A percentile compares a stretch with the other conserved stretches of the same genome.
Conservation (phyloP, 2,888 invertebrate genomes). For the Drosophila mayaguana region DNA sequence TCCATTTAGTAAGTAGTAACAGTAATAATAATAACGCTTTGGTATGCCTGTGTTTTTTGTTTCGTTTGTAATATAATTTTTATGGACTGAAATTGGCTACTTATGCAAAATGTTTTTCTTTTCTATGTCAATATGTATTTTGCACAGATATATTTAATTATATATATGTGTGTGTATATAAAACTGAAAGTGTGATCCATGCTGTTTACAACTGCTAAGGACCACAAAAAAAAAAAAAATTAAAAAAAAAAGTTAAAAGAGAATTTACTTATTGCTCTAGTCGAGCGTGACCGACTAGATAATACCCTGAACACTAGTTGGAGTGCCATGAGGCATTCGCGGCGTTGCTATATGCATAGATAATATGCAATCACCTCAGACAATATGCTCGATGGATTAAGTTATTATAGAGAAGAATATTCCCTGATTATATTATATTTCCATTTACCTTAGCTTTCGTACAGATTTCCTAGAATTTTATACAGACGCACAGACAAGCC, state of each 20-base stretch:
- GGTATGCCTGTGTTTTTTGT: slow-evolving; percentile 31
- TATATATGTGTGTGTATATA: slow-evolving; percentile 5
- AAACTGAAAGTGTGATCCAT: slow-evolving; percentile 31
- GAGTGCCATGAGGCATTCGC: neutral
- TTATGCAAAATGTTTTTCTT: slow-evolving; percentile 62
- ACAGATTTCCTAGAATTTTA: no score
- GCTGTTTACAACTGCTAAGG: slow-evolving; percentile 51
- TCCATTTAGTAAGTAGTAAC: slow-evolving; percentile 73
- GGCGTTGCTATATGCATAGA: no score
- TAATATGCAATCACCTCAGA: no score
- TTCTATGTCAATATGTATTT: slow-evolving; percentile 29
- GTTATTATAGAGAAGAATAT: no score
- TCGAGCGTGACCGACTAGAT: neutral
- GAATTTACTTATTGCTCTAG: neutral
- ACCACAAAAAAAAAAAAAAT: slow-evolving; percentile 5
- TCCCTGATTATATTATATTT: no score
- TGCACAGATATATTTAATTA: slow-evolving; percentile 21
- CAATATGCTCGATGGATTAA: no score
- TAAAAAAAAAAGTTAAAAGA: no score
- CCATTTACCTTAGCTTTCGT: no score
- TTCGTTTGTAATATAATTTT: slow-evolving; percentile 20
- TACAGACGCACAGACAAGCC: no score
- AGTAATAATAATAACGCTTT: slow-evolving; percentile 67
- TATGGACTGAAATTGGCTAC: slow-evolving; percentile 78
- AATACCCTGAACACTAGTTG: neutral